Base-by-base conservation (phyloP, 2,113 vertebrate species). In the Mixornis gularis region DNA sequence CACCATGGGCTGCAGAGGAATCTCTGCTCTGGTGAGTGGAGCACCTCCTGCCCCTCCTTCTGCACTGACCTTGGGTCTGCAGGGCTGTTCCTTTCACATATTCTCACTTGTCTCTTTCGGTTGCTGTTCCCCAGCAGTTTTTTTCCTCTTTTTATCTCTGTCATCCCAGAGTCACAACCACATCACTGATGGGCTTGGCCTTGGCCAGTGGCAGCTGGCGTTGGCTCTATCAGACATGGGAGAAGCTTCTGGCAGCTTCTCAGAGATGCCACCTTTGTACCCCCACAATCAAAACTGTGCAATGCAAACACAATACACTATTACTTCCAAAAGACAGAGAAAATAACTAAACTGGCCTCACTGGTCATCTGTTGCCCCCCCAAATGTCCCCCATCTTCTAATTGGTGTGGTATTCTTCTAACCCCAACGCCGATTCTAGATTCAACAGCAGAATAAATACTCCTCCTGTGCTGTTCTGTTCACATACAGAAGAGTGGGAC, bases 11-110 rank as follows among this genome's bases (percentile, higher is more conserved):
- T 56, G 34, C 34, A 41, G 24, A 30, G 62, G 8, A 51, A 66
- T 26, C 36, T 66, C 20, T 0, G 60, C 43, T 66, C 62, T 1
- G 1, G 52, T 0, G 3, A 17, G 25, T 58, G 43, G 20, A 51
- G 51, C 36, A 58, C 0, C 30, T 51, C 25, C 36, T 58, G 8
- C 30, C 26, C 16, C 52, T 48, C 46, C 46, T 48, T 48, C 46
- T 59, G 26, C 21, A 15, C 52, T 51, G 52, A 6, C 26, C 52
- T 18, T 21, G 30, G 17, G 11, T 36, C 36, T 51, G 21, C 9
- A 10, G 44, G 11, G 52, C 32, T 66, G 20, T 11, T 59, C 32
- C 36, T 66, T 0, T 38, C 11, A 26, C 36, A 66, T 22, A 8
- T 36, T 13, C 32, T 30, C 25, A 51, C 21, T 51, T 4, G 0